Percentiles rank a stretch among this genome's conserved stretches.
These are phyloP conservation scores for Semnornis frantzii DNA, from an alignment of 2,113 vertebrate genomes.

Conservation along the genomic window DNA sequence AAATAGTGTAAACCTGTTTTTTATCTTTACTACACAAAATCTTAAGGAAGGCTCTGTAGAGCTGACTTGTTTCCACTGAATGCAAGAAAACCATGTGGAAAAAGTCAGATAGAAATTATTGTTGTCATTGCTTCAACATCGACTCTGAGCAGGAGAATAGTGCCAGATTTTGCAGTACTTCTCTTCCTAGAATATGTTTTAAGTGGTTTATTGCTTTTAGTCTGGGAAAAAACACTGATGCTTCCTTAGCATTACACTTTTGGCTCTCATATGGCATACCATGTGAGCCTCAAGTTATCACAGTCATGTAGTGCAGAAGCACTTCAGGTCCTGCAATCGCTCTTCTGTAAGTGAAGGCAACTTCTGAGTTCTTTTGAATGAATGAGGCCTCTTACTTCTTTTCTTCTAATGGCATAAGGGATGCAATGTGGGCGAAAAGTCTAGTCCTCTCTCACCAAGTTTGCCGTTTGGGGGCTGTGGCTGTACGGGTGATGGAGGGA, in stretches of 20 bases:
- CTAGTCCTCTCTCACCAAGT: background rate
- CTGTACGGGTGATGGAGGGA: background rate
- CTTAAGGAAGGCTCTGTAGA: background rate
- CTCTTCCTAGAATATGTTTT: background rate
- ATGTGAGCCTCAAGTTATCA: rapidly evolving
- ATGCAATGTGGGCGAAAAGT: background rate
- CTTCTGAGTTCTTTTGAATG: background rate
- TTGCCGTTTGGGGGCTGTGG: background rate
- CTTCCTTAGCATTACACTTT: background rate
- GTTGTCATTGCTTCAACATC: background rate
- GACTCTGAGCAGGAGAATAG: background rate
- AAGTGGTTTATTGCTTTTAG: background rate
- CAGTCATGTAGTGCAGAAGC: background rate
- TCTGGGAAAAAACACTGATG: background rate
- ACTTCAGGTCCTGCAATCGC: background rate
- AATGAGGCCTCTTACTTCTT: background rate
- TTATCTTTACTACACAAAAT: background rate
- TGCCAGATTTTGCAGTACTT: background rate
- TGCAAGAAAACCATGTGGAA: background rate
- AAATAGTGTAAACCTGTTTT: background rate
- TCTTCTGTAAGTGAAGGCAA: background rate
- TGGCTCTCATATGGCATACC: background rate
- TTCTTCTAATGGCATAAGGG: background rate
- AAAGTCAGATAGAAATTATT: slow-evolving; percentile 1
- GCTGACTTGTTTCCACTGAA: background rate